Conservation (phyloP, 1,140 invertebrate species). For the Calosoma granatense region DNA sequence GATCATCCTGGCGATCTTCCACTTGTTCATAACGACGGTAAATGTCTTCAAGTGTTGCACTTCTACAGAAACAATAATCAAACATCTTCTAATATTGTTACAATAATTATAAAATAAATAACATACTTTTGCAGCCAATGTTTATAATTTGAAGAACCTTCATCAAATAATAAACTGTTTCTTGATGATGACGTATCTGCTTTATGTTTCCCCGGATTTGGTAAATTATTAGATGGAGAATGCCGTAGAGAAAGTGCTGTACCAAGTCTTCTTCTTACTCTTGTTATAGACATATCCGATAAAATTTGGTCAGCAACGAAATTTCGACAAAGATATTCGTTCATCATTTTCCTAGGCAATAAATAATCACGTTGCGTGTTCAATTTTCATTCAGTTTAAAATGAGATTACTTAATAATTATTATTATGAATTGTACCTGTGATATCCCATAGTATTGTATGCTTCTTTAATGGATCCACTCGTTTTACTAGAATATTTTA, state of each 20-base stretch:
- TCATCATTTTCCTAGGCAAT: conserved; percentile 52
- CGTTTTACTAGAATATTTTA: conserved; percentile 17
- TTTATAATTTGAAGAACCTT: conserved; percentile 55
- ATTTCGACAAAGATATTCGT: conserved; percentile 58
- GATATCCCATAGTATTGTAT: conserved; percentile 46
- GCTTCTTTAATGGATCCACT: conserved; percentile 45
- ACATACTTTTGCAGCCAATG: conserved; percentile 56
- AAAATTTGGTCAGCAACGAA: conserved; percentile 59
- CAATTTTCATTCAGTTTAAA: conserved; percentile 9
- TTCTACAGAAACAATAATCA: conserved; percentile 30
- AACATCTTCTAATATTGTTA: neutral
- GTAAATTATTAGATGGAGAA: neutral
- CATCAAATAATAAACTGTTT: conserved; percentile 39
- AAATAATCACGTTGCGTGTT: neutral
- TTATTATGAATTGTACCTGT: conserved; percentile 40
- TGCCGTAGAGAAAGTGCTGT: conserved; percentile 28
- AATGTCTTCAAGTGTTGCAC: conserved; percentile 49
- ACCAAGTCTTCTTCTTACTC: conserved; percentile 38
- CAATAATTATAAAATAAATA: neutral
- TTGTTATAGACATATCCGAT: conserved; percentile 40
- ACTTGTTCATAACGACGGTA: conserved; percentile 40
- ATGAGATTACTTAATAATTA: conserved; percentile 11
- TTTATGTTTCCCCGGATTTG: neutral
- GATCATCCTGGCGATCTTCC: conserved; percentile 23
- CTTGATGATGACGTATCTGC: conserved; percentile 9